phyloP scores from a whole-genome alignment of 2,797 vertebrate genomes.

The Anguilla marmorata region DNA sequence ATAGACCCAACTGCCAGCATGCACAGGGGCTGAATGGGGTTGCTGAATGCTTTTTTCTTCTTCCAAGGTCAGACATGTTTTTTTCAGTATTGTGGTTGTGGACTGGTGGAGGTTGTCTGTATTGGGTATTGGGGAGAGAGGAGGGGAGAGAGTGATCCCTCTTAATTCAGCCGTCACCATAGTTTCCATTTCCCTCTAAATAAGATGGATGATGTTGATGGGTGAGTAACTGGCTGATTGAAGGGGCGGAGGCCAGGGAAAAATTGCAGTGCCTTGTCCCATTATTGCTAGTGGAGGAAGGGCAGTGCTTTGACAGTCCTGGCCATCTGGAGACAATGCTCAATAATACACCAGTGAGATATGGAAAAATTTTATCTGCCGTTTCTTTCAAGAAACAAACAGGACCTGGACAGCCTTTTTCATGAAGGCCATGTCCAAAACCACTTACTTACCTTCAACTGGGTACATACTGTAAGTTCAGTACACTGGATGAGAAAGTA shows the following conservation, averaged over 20 bases:
- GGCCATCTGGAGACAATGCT: conserved; percentile 46
- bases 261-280: conserved; percentile 69
- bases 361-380: not conserved
- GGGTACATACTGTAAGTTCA: no score
- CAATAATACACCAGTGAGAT: conserved; percentile 9
- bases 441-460: no score
- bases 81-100: conserved; percentile 42
- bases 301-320: conserved; percentile 25
- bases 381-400: not conserved
- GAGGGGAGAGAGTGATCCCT: conserved; percentile 61
- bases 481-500: no score
- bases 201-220: conserved; percentile 74
- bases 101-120: conserved; percentile 52
- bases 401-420: not conserved
- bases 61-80: conserved; percentile 51
- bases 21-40: conserved; percentile 39
- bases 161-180: conserved; percentile 72
- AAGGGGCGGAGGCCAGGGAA: conserved; percentile 57
- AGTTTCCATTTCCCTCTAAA: conserved; percentile 70
- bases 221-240: conserved; percentile 70
- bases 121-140: conserved; percentile 29
- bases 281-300: conserved; percentile 46
- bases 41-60: conserved; percentile 43
- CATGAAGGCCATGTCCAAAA: not conserved
- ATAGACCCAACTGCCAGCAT: conserved; percentile 11